A percentile compares a stretch with the other conserved stretches of the same genome.
Evolutionary conservation across 1,140 invertebrate genomes (phyloP).

Genomic region (Drosophila ananassae): DNA sequence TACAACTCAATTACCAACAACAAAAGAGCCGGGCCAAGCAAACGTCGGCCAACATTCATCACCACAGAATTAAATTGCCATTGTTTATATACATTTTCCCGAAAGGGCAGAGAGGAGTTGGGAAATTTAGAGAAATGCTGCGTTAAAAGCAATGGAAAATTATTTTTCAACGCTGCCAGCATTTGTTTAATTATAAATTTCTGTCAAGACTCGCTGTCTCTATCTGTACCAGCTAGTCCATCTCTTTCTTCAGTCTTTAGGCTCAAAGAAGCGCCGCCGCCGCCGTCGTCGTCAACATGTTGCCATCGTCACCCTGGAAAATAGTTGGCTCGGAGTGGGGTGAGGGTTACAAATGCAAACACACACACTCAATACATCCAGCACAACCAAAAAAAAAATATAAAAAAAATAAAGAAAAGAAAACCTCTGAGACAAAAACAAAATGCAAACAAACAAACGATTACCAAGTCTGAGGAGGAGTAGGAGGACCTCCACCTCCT

Average conservation of each 20-base stretch:
- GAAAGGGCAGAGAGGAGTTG: conserved; percentile 58
- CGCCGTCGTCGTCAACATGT: conserved; percentile 63
- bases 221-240: neutral
- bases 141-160: conserved; percentile 68
- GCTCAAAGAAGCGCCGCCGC: conserved; percentile 72
- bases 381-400: neutral
- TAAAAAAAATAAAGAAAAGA: neutral
- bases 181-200: conserved; percentile 83
- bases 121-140: conserved; percentile 73
- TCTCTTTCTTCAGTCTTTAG: conserved; percentile 15
- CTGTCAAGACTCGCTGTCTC: conserved; percentile 69
- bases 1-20: conserved; percentile 74
- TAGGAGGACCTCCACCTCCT: conserved; percentile 1
- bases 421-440: conserved; percentile 29
- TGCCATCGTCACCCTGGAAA: conserved; percentile 57
- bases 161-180: conserved; percentile 68
- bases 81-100: conserved; percentile 74
- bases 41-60: conserved; percentile 75
- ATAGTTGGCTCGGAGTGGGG: conserved; percentile 1
- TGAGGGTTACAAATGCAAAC: conserved; percentile 22
- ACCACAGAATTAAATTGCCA: conserved; percentile 78
- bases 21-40: conserved; percentile 47
- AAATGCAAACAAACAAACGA: conserved; percentile 52
- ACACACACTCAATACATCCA: conserved; percentile 7
- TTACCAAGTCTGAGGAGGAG: conserved; percentile 21